phyloP scores from a whole-genome alignment of 2,113 vertebrate genomes.

The Accipiter virgatus region DNA sequence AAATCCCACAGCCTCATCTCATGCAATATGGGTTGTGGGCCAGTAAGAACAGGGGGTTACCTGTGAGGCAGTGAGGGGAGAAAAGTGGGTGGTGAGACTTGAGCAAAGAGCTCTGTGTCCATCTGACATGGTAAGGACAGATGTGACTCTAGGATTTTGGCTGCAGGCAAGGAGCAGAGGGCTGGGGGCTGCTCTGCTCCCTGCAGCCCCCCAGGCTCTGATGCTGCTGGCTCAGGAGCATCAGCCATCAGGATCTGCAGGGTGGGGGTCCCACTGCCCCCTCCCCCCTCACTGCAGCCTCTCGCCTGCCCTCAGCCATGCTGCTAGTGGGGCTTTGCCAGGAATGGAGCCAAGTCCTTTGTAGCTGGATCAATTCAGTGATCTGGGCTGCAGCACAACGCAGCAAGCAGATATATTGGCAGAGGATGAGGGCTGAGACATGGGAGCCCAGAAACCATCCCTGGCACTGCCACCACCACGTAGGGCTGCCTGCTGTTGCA shows the following conservation, averaged over 20 bases:
- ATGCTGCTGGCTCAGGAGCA: not conserved
- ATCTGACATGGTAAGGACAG: accelerated
- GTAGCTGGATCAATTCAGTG: not conserved
- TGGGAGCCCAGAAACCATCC: not conserved
- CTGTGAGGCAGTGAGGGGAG: not conserved
- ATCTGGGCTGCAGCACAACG: not conserved
- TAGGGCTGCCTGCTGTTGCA: not conserved
- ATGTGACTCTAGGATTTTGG: not conserved
- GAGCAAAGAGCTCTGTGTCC: not conserved
- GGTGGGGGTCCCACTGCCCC: not conserved
- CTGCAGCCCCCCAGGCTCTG: not conserved
- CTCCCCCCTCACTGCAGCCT: accelerated
- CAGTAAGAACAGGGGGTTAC: not conserved
- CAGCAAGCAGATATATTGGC: not conserved
- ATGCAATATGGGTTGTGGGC: accelerated
- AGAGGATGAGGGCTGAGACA: not conserved
- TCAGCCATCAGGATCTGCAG: not conserved
- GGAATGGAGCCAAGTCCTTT: not conserved
- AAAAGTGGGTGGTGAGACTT: not conserved
- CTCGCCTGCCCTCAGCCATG: accelerated
- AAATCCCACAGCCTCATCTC: not conserved
- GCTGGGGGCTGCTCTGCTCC: not conserved
- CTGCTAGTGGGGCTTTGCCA: not conserved
- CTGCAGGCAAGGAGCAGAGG: not conserved
- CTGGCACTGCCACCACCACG: accelerated